Evolutionary conservation across 1,140 invertebrate genomes (phyloP), one percentile per base, ranked within the genome.

Genomic region (Ptiloglossa arizonensis): DNA sequence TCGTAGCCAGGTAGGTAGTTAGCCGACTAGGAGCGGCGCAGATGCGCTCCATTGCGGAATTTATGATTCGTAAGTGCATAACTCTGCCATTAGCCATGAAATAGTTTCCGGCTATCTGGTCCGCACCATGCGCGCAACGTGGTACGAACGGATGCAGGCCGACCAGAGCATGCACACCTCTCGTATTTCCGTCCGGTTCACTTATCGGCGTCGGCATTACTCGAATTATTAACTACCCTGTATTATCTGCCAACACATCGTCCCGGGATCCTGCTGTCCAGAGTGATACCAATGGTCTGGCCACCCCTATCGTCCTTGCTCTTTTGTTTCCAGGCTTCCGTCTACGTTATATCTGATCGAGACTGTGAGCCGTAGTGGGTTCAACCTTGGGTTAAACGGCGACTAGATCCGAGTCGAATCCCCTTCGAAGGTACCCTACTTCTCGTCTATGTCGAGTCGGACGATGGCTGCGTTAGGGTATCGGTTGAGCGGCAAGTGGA

Each of bases 31-130:
- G 22, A 62, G 24, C 59, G 41, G 62, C 68, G 62, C 66, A 84
- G 74, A 84, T 72, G 83, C 78, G 78, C 81, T 74, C 74, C 86
- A 86, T 87, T 84, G 74, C 52, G 79, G 79, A 87, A 87, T 87
- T 87, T 87, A 87, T 86, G 86, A 87, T 86, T 87, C 79, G 81
- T 86, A 87, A 87, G 81, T 87, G 83, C 86, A 87, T 87, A 87
- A 84, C 83, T 87, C 81, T 74, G 74, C 86, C 84, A 87, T 87
- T 87, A 87, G 69, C 83, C 73, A 70, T 83, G 86, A 87, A 87
- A 87, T 87, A 87, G 86, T 86, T 87, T 86, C 86, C 86, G 79
- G 76, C 77, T 84, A 87, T 86, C 86, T 80, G 79, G 50, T 48
- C 56, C 22, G 35, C 48, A 69, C 75, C 75, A 57, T 73, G 81